phyloP scores from a whole-genome alignment of 2,113 vertebrate species.

The Rhinolophus ferrumequinum region DNA sequence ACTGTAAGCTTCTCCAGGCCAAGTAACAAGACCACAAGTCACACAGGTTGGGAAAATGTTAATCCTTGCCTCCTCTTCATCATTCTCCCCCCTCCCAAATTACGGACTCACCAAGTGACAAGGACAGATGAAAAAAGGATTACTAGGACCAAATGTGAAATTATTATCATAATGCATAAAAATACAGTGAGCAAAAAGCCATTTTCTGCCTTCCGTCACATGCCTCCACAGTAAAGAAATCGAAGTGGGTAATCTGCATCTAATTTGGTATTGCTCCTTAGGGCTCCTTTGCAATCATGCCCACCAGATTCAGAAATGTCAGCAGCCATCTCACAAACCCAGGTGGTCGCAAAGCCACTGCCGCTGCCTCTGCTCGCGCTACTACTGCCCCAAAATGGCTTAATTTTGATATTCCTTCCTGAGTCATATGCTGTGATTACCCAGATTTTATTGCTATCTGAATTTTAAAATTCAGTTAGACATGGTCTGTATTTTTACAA shows the following conservation, averaged over 20 bases:
- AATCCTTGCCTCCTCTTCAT: background rate
- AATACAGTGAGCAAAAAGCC: background rate
- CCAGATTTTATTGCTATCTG: background rate
- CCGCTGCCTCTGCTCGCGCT: too few species aligned
- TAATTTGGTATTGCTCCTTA: slow-evolving; percentile 80
- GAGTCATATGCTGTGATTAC: background rate
- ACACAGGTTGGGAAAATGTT: background rate
- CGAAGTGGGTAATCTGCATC: slow-evolving; percentile 92
- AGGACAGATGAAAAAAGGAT: background rate
- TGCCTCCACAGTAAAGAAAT: slow-evolving; percentile 98
- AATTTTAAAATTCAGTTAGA: background rate
- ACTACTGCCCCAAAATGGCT: background rate
- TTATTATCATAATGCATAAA: background rate
- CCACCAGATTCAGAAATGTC: slow-evolving; percentile 90
- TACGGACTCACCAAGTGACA: background rate
- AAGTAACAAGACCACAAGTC: background rate
- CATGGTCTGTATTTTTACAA: background rate
- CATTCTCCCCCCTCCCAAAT: too few species aligned
- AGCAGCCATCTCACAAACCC: slow-evolving; percentile 87
- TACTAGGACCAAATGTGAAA: background rate
- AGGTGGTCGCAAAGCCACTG: too few species aligned
- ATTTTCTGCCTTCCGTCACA: slow-evolving; percentile 62
- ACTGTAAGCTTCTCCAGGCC: background rate
- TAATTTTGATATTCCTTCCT: background rate
- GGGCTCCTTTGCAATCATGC: slow-evolving; percentile 90